phyloP scores from a whole-genome alignment of 2,113 vertebrate genomes.

The Cottus gobio region DNA sequence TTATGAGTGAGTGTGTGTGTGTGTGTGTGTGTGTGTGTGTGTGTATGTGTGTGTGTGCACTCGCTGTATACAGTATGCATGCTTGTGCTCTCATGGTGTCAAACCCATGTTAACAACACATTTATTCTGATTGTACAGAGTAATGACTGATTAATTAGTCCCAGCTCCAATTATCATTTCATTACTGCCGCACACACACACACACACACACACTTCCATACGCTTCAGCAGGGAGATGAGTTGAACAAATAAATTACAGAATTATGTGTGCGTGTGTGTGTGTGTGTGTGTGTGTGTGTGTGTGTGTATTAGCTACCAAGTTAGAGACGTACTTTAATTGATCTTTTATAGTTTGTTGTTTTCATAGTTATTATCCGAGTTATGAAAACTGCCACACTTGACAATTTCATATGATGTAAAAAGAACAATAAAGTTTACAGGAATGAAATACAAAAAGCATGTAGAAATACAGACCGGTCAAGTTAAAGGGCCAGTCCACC shows the following conservation, averaged over 20 bases:
- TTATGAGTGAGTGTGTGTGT: slow-evolving; percentile 33
- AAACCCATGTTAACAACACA: slow-evolving; percentile 66
- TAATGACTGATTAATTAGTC: slow-evolving; percentile 81
- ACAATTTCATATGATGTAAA: not conserved
- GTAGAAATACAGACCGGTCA: not conserved
- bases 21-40: slow-evolving; percentile 30
- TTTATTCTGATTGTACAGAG: slow-evolving; percentile 73
- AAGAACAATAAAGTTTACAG: not conserved
- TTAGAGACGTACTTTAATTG: slow-evolving; percentile 5
- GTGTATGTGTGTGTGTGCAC: slow-evolving; percentile 15
- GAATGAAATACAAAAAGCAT: not conserved
- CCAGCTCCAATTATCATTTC: slow-evolving; percentile 76
- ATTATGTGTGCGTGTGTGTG: not conserved
- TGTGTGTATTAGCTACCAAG: slow-evolving; percentile 2
- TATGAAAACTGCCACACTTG: not conserved
- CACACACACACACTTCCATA: not conserved
- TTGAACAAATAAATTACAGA: slow-evolving; percentile 28
- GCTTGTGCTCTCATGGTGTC: slow-evolving; percentile 41
- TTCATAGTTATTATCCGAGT: not conserved
- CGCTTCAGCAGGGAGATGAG: not conserved
- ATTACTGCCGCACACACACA: slow-evolving; percentile 46
- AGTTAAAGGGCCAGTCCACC: not conserved
- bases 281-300: not conserved
- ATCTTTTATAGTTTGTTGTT: not conserved
- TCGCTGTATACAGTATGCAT: not conserved